Percentiles rank a stretch among this genome's conserved stretches.
phyloP scores from a whole-genome alignment of 2,113 vertebrate genomes.

The Camarhynchus parvulus region DNA sequence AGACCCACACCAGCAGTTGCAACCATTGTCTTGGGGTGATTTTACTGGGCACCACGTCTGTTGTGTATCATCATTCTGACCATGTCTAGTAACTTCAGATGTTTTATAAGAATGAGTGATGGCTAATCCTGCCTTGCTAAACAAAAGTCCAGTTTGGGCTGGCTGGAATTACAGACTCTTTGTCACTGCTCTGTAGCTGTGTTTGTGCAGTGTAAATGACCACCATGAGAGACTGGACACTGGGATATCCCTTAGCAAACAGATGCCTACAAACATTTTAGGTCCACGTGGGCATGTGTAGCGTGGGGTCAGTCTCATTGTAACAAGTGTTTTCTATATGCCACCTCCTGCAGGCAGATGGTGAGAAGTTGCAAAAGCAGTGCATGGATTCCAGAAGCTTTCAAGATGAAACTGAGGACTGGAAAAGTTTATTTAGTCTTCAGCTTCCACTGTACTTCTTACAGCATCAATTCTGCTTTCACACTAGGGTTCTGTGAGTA shows the following conservation, averaged over 20 bases:
- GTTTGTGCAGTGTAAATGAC: background rate
- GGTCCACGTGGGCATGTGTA: background rate
- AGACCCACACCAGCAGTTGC: background rate
- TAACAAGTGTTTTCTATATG: background rate
- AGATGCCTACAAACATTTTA: background rate
- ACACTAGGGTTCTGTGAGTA: background rate
- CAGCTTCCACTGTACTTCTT: background rate
- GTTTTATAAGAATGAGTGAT: background rate
- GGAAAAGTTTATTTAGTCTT: background rate
- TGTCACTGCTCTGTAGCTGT: background rate
- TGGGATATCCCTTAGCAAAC: background rate
- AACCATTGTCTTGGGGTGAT: background rate
- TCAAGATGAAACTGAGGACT: background rate
- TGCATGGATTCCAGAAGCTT: background rate
- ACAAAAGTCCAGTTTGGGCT: background rate
- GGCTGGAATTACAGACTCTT: background rate
- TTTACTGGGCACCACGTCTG: background rate
- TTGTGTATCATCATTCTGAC: background rate
- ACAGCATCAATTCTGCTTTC: background rate
- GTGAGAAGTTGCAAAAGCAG: rapidly evolving
- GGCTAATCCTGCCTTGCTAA: background rate
- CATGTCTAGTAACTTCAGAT: background rate
- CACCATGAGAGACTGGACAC: background rate
- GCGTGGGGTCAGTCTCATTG: background rate
- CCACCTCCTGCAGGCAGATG: background rate